phyloP scores from a whole-genome alignment of 2,113 vertebrate species.

The Malurus cyaneus region DNA sequence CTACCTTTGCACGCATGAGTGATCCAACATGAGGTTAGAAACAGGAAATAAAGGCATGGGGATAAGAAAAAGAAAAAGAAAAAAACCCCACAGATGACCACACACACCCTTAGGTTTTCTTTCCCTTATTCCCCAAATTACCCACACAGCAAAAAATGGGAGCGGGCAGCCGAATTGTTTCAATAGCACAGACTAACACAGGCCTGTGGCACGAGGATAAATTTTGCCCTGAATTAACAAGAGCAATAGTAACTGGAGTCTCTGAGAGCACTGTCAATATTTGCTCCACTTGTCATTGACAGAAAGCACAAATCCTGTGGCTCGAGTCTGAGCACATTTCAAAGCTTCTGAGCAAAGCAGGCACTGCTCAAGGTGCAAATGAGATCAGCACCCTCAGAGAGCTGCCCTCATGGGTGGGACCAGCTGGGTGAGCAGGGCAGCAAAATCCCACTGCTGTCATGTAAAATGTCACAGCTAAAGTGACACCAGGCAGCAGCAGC shows the following conservation, averaged over 20 bases:
- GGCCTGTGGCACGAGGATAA: conserved; percentile 1
- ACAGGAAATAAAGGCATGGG: background rate
- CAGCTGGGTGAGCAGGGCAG: background rate
- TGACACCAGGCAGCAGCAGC: background rate
- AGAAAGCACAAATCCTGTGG: background rate
- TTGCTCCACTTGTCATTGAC: conserved; percentile 49
- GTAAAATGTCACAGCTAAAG: background rate
- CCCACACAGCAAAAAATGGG: background rate
- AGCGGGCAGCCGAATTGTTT: background rate
- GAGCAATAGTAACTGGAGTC: conserved; percentile 39
- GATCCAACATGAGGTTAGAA: background rate
- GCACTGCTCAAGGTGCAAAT: background rate
- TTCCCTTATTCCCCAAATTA: background rate
- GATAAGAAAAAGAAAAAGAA: background rate
- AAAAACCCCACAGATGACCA: background rate
- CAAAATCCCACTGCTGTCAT: background rate
- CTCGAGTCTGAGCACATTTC: background rate
- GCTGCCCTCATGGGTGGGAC: background rate
- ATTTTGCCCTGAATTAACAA: conserved; percentile 50
- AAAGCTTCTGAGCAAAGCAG: background rate
- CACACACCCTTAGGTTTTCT: background rate
- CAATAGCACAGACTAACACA: background rate
- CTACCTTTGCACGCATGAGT: fast-evolving
- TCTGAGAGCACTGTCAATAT: conserved; percentile 60
- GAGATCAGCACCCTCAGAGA: background rate